These are phyloP conservation scores for Magallana angulata DNA, from an alignment of 1,140 invertebrate genomes.

Conservation along the genomic window DNA sequence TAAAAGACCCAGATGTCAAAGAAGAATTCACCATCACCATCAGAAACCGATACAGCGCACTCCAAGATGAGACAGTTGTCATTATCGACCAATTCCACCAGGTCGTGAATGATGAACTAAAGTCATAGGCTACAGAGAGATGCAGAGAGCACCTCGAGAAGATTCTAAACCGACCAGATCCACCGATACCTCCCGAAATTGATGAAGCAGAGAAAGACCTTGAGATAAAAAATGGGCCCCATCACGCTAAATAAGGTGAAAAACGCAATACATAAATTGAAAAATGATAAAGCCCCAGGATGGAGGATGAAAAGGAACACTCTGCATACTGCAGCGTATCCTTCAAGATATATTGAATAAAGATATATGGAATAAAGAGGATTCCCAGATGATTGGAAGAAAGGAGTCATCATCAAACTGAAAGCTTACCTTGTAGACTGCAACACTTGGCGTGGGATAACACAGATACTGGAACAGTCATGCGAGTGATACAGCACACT, in stretches of 20 bases:
- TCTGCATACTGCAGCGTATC: not conserved
- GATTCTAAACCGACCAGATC: too few relatives aligned
- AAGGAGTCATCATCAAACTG: too few relatives aligned
- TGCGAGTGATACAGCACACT: not conserved
- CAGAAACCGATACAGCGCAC: not conserved
- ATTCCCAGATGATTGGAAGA: conserved; percentile 34
- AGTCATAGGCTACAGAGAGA: not conserved
- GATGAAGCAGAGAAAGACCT: too few relatives aligned
- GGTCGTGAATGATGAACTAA: not conserved
- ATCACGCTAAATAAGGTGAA: not conserved
- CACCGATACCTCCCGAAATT: too few relatives aligned
- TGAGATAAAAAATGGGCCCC: too few relatives aligned
- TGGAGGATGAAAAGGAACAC: conserved; percentile 14
- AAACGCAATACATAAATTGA: not conserved
- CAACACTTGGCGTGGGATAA: too few relatives aligned
- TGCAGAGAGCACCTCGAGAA: too few relatives aligned
- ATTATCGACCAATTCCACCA: not conserved
- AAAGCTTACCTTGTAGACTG: too few relatives aligned
- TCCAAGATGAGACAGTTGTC: not conserved
- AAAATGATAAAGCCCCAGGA: not conserved
- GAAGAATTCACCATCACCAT: not conserved
- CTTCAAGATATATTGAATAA: conserved; percentile 6
- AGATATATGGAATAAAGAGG: not conserved
- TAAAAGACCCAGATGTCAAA: not conserved
- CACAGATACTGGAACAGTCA: too few relatives aligned